Percentiles rank a stretch among this genome's conserved stretches.
Evolutionary conservation across 2,797 vertebrate species (phyloP).

Genomic region (Champsocephalus gunnari): DNA sequence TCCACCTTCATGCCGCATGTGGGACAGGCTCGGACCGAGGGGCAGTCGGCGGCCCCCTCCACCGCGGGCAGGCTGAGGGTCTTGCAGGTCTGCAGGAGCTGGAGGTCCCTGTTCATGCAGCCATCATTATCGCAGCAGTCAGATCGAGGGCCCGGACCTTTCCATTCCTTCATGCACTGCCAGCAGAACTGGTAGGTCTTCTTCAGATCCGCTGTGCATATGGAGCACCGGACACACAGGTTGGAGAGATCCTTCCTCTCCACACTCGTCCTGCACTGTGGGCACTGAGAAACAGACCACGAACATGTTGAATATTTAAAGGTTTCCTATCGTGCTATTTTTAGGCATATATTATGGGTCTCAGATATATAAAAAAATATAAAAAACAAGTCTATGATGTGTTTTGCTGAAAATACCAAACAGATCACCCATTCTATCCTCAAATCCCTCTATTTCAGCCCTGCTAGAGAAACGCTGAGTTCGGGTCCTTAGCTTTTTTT

Average conservation of each 20-base stretch:
- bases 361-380: too few species aligned
- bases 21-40: conserved; percentile 65
- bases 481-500: too few species aligned
- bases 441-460: too few species aligned
- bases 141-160: conserved; percentile 21
- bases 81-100: conserved; percentile 42
- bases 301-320: background rate
- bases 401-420: too few species aligned
- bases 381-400: too few species aligned
- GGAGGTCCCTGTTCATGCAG: conserved; percentile 57
- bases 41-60: conserved; percentile 44
- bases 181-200: conserved; percentile 67
- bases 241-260: conserved; percentile 56
- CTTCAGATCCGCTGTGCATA: conserved; percentile 48
- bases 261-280: conserved; percentile 55
- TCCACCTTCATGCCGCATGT: conserved; percentile 66
- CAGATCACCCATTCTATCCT: too few species aligned
- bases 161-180: conserved; percentile 72
- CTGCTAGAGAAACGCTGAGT: too few species aligned
- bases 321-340: too few species aligned
- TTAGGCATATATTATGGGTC: too few species aligned
- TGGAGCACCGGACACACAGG: conserved; percentile 64
- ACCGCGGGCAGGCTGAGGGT: conserved; percentile 43
- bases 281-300: conserved; percentile 56
- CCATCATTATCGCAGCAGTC: conserved; percentile 46